phyloP scores from a whole-genome alignment of 2,888 invertebrate species.

The Electrophaes corylata region DNA sequence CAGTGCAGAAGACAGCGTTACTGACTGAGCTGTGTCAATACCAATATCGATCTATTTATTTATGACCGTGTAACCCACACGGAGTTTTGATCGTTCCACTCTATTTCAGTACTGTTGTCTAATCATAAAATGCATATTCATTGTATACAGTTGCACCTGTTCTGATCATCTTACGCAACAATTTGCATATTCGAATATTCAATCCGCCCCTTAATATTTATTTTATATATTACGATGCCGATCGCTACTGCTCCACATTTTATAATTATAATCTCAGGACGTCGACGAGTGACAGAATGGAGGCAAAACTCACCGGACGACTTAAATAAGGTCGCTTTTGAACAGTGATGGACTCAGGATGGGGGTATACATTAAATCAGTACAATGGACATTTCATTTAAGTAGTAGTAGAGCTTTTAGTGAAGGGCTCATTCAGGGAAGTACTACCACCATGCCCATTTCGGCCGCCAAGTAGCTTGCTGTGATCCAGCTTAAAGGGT shows the following conservation, averaged over 20 bases:
- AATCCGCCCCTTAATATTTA: conserved; percentile 28
- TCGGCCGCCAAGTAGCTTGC: no score
- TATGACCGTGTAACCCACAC: neutral
- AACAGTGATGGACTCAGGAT: conserved; percentile 16
- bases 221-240: conserved; percentile 18
- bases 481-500: no score
- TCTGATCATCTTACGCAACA: conserved; percentile 26
- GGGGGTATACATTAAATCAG: conserved; percentile 1
- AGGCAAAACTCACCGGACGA: conserved; percentile 30
- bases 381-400: no score
- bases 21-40: neutral
- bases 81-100: no score
- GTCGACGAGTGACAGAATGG: conserved; percentile 33
- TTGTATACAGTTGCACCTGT: conserved; percentile 12
- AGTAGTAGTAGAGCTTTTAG: no score
- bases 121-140: conserved; percentile 1
- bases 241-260: conserved; percentile 43
- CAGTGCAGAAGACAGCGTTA: no score
- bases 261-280: conserved; percentile 45
- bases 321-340: conserved; percentile 28
- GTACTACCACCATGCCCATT: no score
- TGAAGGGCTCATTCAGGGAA: no score
- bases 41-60: neutral
- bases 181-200: conserved; percentile 15
- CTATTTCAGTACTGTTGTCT: neutral